Evolutionary conservation across 2,797 vertebrate species (phyloP), one percentile per base, ranked within the genome.

Genomic region (Morelia viridis): DNA sequence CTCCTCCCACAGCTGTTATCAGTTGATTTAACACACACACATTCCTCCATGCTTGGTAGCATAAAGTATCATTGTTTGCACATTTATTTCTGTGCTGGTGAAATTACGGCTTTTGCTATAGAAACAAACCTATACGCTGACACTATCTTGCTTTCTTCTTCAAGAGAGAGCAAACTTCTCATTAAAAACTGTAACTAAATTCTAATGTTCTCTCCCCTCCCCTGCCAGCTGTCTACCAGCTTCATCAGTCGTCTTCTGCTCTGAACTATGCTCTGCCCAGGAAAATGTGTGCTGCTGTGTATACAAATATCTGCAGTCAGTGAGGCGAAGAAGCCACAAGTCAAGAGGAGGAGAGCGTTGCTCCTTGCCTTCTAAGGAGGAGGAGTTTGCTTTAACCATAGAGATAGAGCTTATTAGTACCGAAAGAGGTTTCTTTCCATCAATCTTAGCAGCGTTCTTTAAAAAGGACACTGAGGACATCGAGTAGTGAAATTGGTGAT

Each of bases 1-100:
- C 65, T 88, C 53, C 80, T 58, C 80, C 87, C 93, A 88, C 22
- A 7, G 84, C 88, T 87, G 76, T 85, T 62, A 91, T 85, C 90
- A 92, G 58, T 65, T 86, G 93, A 76, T 46, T 80, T 46, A 35
- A 31, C 56, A 41, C 60, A 19, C n/a, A 31, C 56, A 56, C 57
- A 15, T 80, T 88, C 80, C 50, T 61, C 19, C 76, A 28, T 0
- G 4, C 56, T 93, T 85, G 92, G 58, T 46, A 26, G 86, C 26
- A 26, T 50, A 13, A 2, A 41, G 0, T 7, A 0, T 0, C 35
- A 86, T 11, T n/a, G 31, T 28, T 57, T 53, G 31, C 10, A 31
- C 19, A 94, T 76, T 68, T 57, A 76, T 28, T 90, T 58, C 19
- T 57, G 17, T 31, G 61, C 9, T 31, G 41, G 28, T 31, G 56